A percentile compares a stretch with the other conserved stretches of the same genome.
Conservation (phyloP, 2,888 invertebrate species). For the Heliconius aoede region DNA sequence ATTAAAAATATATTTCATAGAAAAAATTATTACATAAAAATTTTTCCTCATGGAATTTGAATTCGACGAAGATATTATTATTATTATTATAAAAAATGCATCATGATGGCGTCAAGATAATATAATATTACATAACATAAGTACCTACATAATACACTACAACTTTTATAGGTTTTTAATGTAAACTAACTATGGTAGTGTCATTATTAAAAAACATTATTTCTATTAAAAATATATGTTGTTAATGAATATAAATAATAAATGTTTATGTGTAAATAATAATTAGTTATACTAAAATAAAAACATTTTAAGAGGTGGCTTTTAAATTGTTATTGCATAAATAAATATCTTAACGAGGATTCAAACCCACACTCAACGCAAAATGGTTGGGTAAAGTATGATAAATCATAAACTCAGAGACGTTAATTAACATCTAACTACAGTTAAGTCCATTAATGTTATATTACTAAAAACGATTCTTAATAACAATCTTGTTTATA, state of each 20-base stretch:
- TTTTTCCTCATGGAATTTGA: background rate
- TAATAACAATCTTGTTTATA: background rate
- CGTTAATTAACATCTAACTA: background rate
- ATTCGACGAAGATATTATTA: background rate
- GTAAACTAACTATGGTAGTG: too few relatives aligned
- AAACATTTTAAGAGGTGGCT: background rate
- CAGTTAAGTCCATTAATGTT: background rate
- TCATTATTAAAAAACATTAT: too few relatives aligned
- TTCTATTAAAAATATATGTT: too few relatives aligned
- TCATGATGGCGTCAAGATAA: background rate
- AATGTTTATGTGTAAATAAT: too few relatives aligned
- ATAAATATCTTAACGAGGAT: background rate
- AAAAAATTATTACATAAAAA: background rate
- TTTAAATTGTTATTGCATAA: background rate
- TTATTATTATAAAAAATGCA: background rate
- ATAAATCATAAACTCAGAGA: background rate
- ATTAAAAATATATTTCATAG: too few relatives aligned
- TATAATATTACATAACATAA: background rate
- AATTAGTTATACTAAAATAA: too few relatives aligned
- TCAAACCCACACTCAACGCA: too few relatives aligned
- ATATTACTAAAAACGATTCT: background rate
- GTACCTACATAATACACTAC: too few relatives aligned
- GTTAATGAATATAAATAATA: too few relatives aligned
- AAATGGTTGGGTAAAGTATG: too few relatives aligned
- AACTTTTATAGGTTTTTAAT: background rate